A percentile compares a stretch with the other conserved stretches of the same genome.
Conservation (phyloP, 2,113 vertebrate genomes). For the Burhinus bistriatus region DNA sequence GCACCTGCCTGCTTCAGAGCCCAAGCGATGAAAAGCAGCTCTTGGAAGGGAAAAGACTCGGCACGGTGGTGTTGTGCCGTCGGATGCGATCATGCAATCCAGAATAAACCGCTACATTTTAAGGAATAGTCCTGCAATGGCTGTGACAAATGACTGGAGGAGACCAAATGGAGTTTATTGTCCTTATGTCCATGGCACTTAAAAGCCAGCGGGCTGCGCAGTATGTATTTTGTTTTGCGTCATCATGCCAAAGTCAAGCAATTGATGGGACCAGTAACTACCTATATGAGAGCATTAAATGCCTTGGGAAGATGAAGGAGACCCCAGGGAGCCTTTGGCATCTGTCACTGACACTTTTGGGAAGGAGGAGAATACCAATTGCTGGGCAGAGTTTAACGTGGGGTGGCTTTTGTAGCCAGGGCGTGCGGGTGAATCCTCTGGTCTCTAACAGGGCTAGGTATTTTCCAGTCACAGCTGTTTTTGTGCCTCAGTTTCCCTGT, state of each 20-base stretch:
- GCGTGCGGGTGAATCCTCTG: rapidly evolving
- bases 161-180: background rate
- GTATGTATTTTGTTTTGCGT: rapidly evolving
- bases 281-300: background rate
- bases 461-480: background rate
- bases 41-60: background rate
- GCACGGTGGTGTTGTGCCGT: rapidly evolving
- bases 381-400: background rate
- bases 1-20: background rate
- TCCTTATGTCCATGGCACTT: background rate
- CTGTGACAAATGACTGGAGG: background rate
- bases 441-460: rapidly evolving
- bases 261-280: background rate
- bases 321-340: constrained; percentile 1
- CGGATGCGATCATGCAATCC: background rate
- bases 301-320: background rate
- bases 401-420: background rate
- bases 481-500: background rate
- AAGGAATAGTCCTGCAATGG: background rate
- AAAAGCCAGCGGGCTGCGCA: background rate
- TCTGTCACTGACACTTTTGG: background rate
- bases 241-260: background rate
- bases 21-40: rapidly evolving
- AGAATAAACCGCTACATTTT: background rate
- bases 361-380: background rate